Evolutionary conservation across 2,797 vertebrate species (phyloP).

Genomic region (Paguma larvata): DNA sequence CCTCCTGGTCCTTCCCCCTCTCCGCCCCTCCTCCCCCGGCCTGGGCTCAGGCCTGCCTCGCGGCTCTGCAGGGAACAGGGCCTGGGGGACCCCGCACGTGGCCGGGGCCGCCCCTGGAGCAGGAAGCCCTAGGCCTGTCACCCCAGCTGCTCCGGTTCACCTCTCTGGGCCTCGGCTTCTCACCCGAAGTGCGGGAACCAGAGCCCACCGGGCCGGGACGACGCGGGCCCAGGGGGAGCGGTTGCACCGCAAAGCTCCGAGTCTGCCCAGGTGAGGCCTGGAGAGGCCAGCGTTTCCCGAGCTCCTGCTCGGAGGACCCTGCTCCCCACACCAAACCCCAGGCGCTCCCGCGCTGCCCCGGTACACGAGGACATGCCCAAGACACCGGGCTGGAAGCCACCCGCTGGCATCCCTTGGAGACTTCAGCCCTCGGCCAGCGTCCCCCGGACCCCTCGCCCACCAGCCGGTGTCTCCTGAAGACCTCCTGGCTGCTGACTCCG

Average conservation of each 20-base stretch:
- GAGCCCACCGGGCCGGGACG: too few relatives aligned
- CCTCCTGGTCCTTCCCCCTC: not conserved
- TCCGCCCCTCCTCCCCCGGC: not conserved
- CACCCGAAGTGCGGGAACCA: not conserved
- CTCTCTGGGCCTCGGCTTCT: not conserved
- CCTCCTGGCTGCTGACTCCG: not conserved
- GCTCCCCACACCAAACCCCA: not conserved
- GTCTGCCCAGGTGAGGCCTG: not conserved
- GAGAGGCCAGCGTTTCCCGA: not conserved
- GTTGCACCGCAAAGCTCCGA: not conserved
- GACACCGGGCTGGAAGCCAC: not conserved
- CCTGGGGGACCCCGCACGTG: not conserved
- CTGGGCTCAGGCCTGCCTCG: not conserved
- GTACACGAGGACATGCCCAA: not conserved
- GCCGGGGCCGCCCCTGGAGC: not conserved
- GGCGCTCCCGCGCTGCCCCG: not conserved
- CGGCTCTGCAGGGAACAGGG: not conserved
- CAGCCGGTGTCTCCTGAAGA: not conserved
- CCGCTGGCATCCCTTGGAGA: not conserved
- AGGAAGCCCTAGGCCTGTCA: not conserved
- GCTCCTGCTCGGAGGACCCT: not conserved
- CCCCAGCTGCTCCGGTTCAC: not conserved
- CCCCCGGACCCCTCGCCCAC: too few relatives aligned
- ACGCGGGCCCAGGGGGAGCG: not conserved
- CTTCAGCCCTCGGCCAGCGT: too few relatives aligned